Base-by-base conservation (phyloP, 2,888 invertebrate genomes). In the Ectobius pallidus region DNA sequence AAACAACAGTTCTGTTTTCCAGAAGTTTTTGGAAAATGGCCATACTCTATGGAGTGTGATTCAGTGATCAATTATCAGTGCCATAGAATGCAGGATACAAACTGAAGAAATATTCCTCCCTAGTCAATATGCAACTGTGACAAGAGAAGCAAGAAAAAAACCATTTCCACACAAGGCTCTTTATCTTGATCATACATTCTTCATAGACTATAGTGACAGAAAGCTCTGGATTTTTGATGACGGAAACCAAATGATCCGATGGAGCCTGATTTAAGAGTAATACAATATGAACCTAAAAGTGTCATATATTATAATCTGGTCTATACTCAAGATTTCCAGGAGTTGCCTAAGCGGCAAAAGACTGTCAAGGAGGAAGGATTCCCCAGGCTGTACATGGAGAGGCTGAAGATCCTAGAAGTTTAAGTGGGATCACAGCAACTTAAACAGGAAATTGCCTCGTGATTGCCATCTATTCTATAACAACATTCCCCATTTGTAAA, bases 1-100 rank as follows among this genome's bases (percentile, higher is more conserved):
- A 39, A 9, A 39, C 39, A 39, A 39, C 7, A 39, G 14, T 39
- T 39, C 6, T 39, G 7, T 6, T 39, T 39, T 39, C 14, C 6
- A 6, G 14, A 14, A 39, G 14, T 39, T 39, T 39, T 39, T n/a
- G n/a, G n/a, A n/a, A n/a, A n/a, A n/a, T n/a, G n/a, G n/a, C n/a
- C n/a, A n/a, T n/a, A n/a, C n/a, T 39, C 7, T 6, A 39, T 14
- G 39, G 80, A 81, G 72, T 78, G 77, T 22, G 82, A 82, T 73
- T 80, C 80, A 0, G 80, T 81, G 1, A 82, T 83, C 74, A 77
- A n/a, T n/a, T n/a, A n/a, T n/a, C n/a, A n/a, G 78, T 20, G 73
- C 75, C 0, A 79, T 83, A 55, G 83, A 83, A 76, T 76, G 78
- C 68, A 80, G 79, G 46, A 34, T 80, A 16, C 80, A 79, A 76